These are phyloP conservation scores for Lophotis ruficrista DNA, from an alignment of 2,113 vertebrate species.

Conservation along the genomic window DNA sequence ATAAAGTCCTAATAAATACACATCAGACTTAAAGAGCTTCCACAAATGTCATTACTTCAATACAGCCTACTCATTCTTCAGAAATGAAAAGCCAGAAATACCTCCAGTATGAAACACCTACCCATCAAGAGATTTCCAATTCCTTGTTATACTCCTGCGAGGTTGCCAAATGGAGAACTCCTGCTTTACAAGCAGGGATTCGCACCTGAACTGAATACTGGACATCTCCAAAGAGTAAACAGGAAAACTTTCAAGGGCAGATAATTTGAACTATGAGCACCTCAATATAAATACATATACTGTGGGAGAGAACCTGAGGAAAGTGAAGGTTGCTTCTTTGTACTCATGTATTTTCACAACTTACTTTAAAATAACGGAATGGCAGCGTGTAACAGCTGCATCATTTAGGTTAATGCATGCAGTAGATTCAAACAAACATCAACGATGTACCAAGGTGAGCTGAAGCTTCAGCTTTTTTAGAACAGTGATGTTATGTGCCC, in stretches of 20 bases:
- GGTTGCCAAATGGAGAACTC: not conserved
- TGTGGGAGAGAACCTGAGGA: not conserved
- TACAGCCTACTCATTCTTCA: constrained; percentile 35
- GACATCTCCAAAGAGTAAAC: not conserved
- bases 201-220: not conserved
- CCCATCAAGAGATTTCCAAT: not conserved
- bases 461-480: not conserved
- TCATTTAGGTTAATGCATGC: not conserved
- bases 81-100: constrained; percentile 11
- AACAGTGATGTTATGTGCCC: not conserved
- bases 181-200: not conserved
- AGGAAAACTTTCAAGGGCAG: not conserved
- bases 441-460: rapidly evolving
- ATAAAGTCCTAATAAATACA: not conserved
- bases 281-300: not conserved
- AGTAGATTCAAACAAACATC: not conserved
- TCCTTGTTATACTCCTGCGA: not conserved
- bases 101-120: constrained; percentile 3
- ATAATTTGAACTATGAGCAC: not conserved
- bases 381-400: not conserved
- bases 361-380: not conserved
- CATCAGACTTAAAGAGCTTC: not conserved
- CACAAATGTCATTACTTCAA: not conserved
- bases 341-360: not conserved
- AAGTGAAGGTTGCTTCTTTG: not conserved